These are phyloP conservation scores for Amphimedon queenslandica DNA, from an alignment of 37 sponge, comb jelly and placozoan species.

Conservation along the genomic window DNA sequence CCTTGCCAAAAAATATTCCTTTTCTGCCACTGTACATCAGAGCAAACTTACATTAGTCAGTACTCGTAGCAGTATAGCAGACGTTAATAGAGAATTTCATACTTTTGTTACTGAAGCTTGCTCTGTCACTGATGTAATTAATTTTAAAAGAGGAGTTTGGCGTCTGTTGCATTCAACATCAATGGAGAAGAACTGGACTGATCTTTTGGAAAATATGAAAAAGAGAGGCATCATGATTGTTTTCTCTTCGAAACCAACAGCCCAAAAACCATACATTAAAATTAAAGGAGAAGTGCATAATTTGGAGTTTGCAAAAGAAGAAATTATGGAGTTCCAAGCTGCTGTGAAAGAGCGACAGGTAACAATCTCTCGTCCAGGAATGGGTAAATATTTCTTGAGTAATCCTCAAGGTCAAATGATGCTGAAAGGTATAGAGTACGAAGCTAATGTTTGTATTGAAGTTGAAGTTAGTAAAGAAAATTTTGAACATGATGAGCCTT, in stretches of 20 bases:
- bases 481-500: too few species aligned
- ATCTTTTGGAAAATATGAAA: background rate
- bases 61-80: background rate
- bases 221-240: background rate
- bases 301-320: constrained; percentile 1
- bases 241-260: background rate
- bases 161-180: constrained; percentile 4
- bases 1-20: background rate
- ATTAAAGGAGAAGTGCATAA: background rate
- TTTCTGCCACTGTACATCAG: background rate
- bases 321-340: background rate
- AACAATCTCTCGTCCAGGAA: constrained; percentile 21
- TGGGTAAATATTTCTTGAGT: constrained; percentile 22
- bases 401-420: constrained; percentile 8
- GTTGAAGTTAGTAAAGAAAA: background rate
- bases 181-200: constrained; percentile 22
- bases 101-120: constrained; percentile 37
- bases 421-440: constrained; percentile 20
- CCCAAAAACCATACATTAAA: background rate
- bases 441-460: constrained; percentile 25
- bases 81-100: background rate
- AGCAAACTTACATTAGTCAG: constrained; percentile 19
- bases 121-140: background rate
- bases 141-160: constrained; percentile 31
- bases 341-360: background rate